A percentile compares a stretch with the other conserved stretches of the same genome.
phyloP scores from a whole-genome alignment of 2,113 vertebrate genomes.

The Diphyllodes magnificus region DNA sequence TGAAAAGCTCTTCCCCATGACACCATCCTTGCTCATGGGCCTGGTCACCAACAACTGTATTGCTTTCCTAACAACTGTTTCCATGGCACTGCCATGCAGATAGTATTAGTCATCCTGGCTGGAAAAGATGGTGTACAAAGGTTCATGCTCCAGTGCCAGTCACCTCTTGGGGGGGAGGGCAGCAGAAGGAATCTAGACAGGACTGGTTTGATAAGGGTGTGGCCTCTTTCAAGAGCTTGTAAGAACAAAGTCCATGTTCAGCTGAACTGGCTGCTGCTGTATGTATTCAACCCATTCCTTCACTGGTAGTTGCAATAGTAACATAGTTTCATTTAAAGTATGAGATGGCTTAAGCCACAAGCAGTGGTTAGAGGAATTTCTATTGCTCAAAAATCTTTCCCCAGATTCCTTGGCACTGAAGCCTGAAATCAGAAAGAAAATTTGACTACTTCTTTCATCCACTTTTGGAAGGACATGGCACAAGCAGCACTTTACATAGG shows the following conservation, averaged over 20 bases:
- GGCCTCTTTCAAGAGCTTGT: background rate
- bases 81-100: background rate
- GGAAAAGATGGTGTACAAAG: background rate
- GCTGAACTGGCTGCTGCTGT: background rate
- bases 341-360: background rate
- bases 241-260: background rate
- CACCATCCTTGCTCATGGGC: background rate
- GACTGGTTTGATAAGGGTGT: background rate
- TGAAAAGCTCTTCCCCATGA: background rate
- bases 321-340: background rate
- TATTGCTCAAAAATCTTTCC: background rate
- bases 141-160: background rate
- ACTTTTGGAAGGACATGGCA: background rate
- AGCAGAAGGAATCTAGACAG: background rate
- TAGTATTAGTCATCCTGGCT: background rate
- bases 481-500: background rate
- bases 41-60: background rate
- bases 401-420: background rate
- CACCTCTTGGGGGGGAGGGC: background rate
- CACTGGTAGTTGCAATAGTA: background rate
- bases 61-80: background rate
- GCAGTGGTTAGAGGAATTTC: background rate
- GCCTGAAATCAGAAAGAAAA: background rate
- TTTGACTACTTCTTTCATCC: accelerated
- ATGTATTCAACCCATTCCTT: background rate